A percentile compares a stretch with the other conserved stretches of the same genome.
phyloP scores from a whole-genome alignment of 2,797 vertebrate species.

The Enteromius thamalakanensis region DNA sequence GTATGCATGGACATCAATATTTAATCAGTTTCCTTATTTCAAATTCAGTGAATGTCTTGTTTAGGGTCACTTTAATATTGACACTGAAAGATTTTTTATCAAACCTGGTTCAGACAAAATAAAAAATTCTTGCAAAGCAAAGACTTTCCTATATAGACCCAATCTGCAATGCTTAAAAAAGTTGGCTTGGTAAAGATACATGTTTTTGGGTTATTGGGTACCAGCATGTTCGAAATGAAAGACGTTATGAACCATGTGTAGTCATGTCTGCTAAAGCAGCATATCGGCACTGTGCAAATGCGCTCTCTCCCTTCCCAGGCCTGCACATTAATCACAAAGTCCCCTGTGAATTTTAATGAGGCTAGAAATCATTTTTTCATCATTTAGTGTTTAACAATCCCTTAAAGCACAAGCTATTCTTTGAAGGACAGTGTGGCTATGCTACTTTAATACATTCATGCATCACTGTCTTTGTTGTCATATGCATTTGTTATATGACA shows the following conservation, averaged over 20 bases:
- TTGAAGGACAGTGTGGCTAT: neutral
- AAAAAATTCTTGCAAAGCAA: neutral
- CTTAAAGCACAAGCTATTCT: slow-evolving; percentile 16
- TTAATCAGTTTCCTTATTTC: slow-evolving; percentile 34
- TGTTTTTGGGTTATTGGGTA: neutral
- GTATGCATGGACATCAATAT: slow-evolving; percentile 18
- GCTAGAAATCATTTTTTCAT: slow-evolving; percentile 19
- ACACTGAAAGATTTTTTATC: slow-evolving; percentile 18
- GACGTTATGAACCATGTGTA: slow-evolving; percentile 11
- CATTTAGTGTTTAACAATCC: slow-evolving; percentile 36
- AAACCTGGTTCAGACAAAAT: slow-evolving; percentile 13
- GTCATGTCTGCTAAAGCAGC: slow-evolving; percentile 25
- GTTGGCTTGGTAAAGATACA: neutral
- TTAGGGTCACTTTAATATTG: slow-evolving; percentile 22
- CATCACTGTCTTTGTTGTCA: slow-evolving; percentile 1
- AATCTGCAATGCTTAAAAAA: neutral
- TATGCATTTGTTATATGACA: slow-evolving; percentile 3
- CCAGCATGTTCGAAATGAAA: slow-evolving; percentile 4
- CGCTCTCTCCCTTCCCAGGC: neutral
- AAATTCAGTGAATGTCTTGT: slow-evolving; percentile 21
- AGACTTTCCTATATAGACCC: neutral
- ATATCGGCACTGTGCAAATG: neutral
- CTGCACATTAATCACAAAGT: slow-evolving; percentile 30
- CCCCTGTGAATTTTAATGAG: slow-evolving; percentile 41
- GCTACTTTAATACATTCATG: neutral